Percentiles rank a stretch among this genome's conserved stretches.
phyloP scores from a whole-genome alignment of 2,113 vertebrate genomes.

The Zosterops japonicus region DNA sequence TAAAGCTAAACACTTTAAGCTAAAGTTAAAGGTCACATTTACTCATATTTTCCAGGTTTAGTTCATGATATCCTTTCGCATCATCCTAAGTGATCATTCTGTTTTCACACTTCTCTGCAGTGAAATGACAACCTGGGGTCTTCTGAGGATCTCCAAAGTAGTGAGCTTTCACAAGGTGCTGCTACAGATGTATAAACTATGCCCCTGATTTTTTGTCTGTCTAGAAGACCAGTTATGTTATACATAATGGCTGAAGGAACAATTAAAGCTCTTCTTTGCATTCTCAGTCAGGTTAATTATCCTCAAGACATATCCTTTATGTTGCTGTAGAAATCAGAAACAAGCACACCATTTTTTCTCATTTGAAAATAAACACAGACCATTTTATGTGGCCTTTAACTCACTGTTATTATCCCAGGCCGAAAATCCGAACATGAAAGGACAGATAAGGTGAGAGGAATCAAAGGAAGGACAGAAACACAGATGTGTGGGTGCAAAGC shows the following conservation, averaged over 20 bases:
- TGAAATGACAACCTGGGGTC: background rate
- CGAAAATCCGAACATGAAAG: background rate
- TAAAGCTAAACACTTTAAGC: background rate
- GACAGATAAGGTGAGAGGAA: background rate
- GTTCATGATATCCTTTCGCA: background rate
- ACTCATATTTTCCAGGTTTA: background rate
- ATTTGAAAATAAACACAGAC: background rate
- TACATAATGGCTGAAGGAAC: background rate
- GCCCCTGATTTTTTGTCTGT: background rate
- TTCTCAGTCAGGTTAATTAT: background rate
- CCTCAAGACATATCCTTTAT: background rate
- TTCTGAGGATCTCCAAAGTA: background rate
- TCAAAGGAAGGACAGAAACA: background rate
- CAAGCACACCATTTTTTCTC: background rate
- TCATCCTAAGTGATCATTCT: background rate
- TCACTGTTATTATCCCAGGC: background rate
- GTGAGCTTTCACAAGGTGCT: background rate
- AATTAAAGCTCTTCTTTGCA: background rate
- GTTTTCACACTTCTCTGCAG: background rate
- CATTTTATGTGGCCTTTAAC: background rate
- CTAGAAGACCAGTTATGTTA: background rate
- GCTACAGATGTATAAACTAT: background rate
- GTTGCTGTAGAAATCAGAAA: background rate
- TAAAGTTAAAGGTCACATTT: background rate
- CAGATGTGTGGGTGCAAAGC: fast-evolving